Evolutionary conservation across 2,797 vertebrate species (phyloP), one percentile per base, ranked within the genome.

Genomic region (Acipenser oxyrinchus): DNA sequence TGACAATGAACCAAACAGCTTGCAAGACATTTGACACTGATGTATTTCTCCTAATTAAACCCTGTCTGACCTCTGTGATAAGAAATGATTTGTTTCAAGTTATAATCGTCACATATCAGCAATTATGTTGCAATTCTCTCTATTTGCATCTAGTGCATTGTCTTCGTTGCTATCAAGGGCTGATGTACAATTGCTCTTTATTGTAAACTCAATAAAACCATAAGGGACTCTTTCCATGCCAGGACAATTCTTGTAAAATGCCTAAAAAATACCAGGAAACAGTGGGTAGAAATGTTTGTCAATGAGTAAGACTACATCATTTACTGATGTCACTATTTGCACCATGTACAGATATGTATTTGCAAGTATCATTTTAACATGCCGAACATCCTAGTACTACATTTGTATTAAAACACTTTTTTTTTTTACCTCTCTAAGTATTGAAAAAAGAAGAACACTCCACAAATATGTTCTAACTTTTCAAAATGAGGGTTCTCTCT

Each of bases 1-100:
- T 91, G 90, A 87, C 89, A 83, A 67, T 73, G 75, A 80, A 87
- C 87, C 90, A 91, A 84, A 78, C 76, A 81, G 78, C 82, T 18
- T 18, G 15, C 15, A 18, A 83, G 86, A 18, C 15, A 18, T 79
- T 83, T 85, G 87, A 84, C 83, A 88, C 84, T 89, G 87, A 87
- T 94, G 90, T 92, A 92, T 92, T 87, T 93, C 85, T 89, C 86
- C 92, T 93, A 92, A 95, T 95, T 95, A 95, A 95, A 94, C 91
- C 90, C 88, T 85, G 86, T 90, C 91, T 95, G 93, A 94, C 93
- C 93, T 90, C 77, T 83, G 89, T 91, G 93, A 93, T 93, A 91
- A 90, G 90, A 93, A 92, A 93, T 93, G 91, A 94, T 93, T 95
- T 93, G 90, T 93, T 92, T 91, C 89, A 87, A 86, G 87, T 90